Evolutionary conservation across 2,888 invertebrate species (phyloP).

Genomic region (Limnephilus rhombicus): DNA sequence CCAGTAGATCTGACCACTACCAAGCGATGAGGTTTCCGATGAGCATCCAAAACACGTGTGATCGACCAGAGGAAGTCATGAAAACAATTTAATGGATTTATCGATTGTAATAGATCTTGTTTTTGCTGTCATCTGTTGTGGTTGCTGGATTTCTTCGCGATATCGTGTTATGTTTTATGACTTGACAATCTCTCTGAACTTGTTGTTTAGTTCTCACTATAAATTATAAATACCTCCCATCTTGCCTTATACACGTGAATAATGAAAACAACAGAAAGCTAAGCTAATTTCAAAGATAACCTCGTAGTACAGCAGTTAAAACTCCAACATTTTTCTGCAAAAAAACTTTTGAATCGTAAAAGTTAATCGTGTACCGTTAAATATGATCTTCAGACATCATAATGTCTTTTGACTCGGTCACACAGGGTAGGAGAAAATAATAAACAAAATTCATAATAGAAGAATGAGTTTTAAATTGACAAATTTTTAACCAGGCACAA

Average conservation of each 20-base stretch:
- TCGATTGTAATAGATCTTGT: background rate
- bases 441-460: background rate
- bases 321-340: background rate
- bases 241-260: background rate
- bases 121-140: background rate
- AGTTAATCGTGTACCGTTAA: background rate
- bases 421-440: background rate
- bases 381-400: background rate
- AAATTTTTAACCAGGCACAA: too few species aligned
- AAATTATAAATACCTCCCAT: background rate
- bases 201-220: background rate
- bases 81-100: background rate
- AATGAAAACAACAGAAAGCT: background rate
- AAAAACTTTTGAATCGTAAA: background rate
- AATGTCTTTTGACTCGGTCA: background rate
- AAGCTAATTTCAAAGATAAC: background rate
- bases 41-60: background rate
- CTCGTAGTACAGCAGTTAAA: background rate
- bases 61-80: background rate
- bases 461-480: too few species aligned
- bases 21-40: background rate
- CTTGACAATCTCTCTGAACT: slow-evolving; percentile 1
- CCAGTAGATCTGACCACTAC: background rate
- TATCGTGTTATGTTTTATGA: background rate
- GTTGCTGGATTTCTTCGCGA: background rate